Base-by-base conservation (phyloP, 1,140 invertebrate genomes). In the Cataglyphis hispanica region DNA sequence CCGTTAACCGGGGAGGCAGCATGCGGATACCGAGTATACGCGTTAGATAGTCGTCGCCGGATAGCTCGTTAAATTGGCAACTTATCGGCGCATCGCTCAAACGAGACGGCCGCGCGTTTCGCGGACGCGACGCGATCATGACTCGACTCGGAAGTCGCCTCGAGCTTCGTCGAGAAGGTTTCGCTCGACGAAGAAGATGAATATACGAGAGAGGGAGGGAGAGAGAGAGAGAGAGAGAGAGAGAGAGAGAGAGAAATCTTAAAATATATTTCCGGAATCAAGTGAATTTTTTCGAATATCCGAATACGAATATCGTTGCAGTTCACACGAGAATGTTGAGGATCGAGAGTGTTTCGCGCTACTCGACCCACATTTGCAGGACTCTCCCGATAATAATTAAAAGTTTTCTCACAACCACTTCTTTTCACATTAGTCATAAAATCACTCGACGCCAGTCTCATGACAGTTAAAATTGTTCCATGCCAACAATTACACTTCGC, bases 61-160 rank as follows among this genome's bases (percentile, higher is more conserved):
- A 87, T 85, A 89, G 88, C 88, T 87, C 80, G 88, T 90, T 90
- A 90, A 90, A 89, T 50, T 81, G 88, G 77, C 89, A 87, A 85
- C 86, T 90, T 89, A 86, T 75, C 46, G 37, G 46, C 60, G 40
- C 60, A 77, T 77, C 74, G 72, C 46, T 77, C 83, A 78, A 46
- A 34, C 34, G 16, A 78, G 61, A 43, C 34, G 16, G 6, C 7
- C 46, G 4, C 37, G 19, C 50, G 63, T 16, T 40, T 19, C 43
- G 53, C 37, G 77, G 34, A 69, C 34, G 43, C 31, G 34, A 37
- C 50, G 16, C 53, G 53, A 72, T 16, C 66, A 70, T 53, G n/a
- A 34, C 19, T 72, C n/a, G 46, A 6, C 25, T 7, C 67, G 53
- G 19, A 61, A 83, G n/a, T 34, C 10, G 5, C 13, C 19, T 60